A percentile compares a stretch with the other conserved stretches of the same genome.
These are phyloP conservation scores for Tiphia femorata DNA, from an alignment of 2,888 invertebrate species.

Conservation along the genomic window DNA sequence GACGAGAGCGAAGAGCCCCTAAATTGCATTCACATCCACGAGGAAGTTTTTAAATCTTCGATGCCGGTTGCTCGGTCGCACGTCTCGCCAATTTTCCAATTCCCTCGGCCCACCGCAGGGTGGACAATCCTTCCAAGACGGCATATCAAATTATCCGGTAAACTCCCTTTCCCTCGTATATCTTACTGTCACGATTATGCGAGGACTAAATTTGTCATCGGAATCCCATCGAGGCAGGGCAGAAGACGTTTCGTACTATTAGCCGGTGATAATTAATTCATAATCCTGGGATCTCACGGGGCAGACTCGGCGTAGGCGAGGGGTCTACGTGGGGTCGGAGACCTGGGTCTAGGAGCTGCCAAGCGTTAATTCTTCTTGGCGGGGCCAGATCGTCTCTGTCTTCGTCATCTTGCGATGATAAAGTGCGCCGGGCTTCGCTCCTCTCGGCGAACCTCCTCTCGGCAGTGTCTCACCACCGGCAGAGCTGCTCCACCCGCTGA, in stretches of 20 bases:
- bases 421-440: constrained; percentile 49
- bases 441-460: constrained; percentile 21
- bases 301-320: constrained; percentile 30
- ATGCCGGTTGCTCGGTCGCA: no score
- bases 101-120: no score
- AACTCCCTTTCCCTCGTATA: not conserved
- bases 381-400: constrained; percentile 42
- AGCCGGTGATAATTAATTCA: constrained; percentile 43
- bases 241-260: constrained; percentile 10
- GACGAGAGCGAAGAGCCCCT: no score
- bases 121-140: no score
- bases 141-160: not conserved
- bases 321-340: no score
- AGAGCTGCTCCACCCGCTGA: constrained; percentile 43
- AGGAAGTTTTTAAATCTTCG: no score
- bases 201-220: constrained; percentile 29
- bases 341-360: constrained; percentile 19
- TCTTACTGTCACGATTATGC: not conserved
- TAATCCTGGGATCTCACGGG: constrained; percentile 33
- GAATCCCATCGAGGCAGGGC: constrained; percentile 17
- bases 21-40: no score
- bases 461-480: no score
- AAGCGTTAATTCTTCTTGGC: constrained; percentile 47
- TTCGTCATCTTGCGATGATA: constrained; percentile 49
- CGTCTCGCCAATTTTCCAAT: no score